These are phyloP conservation scores for Orbicella faveolata DNA, from an alignment of 64 coral and sea anemone genomes.

Conservation along the genomic window DNA sequence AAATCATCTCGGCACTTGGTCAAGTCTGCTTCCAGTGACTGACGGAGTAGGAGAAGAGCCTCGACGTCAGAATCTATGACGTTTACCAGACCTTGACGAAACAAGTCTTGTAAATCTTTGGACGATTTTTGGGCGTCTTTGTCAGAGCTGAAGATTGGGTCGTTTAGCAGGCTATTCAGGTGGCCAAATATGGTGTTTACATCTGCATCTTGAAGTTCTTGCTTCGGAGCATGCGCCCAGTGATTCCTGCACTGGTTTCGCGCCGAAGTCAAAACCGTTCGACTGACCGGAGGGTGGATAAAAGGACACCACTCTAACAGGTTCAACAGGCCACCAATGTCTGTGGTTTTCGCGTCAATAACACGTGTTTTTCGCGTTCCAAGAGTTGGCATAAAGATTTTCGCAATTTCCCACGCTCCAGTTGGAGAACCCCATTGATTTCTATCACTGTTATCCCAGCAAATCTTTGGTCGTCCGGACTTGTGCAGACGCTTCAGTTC, in stretches of 20 bases:
- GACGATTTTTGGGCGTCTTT: neutral
- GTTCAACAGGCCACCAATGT: neutral
- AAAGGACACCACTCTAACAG: conserved; percentile 6
- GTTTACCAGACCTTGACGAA: neutral
- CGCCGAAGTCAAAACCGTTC: neutral
- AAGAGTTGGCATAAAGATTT: conserved; percentile 57
- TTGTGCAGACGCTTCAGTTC: conserved; percentile 27
- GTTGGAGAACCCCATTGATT: conserved; percentile 32
- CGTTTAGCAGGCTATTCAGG: conserved; percentile 26
- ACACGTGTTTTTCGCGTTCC: neutral
- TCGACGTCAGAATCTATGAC: conserved; percentile 4
- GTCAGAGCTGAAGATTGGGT: conserved; percentile 31
- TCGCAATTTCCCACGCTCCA: conserved; percentile 59
- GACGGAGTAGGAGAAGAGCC: neutral
- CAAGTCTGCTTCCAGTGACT: neutral
- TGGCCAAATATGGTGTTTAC: conserved; percentile 9
- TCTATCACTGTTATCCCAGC: conserved; percentile 42
- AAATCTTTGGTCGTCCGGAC: neutral
- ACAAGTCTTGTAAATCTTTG: neutral
- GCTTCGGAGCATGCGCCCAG: conserved; percentile 49
- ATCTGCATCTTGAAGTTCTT: conserved; percentile 12
- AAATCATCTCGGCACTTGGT: neutral
- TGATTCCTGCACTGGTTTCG: conserved; percentile 21
- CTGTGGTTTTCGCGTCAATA: neutral
- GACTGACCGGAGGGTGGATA: neutral